Evolutionary conservation across 2,113 vertebrate species (phyloP).

Genomic region (Caranx ignobilis): DNA sequence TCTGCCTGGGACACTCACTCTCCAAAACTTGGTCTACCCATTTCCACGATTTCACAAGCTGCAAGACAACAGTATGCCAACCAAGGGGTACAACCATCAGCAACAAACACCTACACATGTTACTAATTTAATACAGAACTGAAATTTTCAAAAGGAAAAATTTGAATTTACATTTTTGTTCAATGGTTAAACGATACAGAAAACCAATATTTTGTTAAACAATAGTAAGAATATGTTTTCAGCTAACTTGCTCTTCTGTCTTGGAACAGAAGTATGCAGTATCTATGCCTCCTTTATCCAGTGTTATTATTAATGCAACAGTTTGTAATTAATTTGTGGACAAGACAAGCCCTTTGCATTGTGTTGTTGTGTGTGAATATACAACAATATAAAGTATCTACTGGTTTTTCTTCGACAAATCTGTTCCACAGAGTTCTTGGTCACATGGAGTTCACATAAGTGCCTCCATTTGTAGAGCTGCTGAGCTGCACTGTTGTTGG

Average conservation of each 20-base stretch:
- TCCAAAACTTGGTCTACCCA: slow-evolving; percentile 52
- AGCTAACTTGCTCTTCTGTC: background rate
- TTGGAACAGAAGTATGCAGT: background rate
- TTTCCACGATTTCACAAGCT: slow-evolving; percentile 34
- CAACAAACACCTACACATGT: background rate
- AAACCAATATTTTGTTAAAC: background rate
- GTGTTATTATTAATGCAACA: background rate
- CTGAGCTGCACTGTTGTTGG: background rate
- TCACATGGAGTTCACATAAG: too few relatives aligned
- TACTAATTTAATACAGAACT: background rate
- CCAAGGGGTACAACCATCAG: background rate
- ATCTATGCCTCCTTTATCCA: background rate
- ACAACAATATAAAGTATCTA: background rate
- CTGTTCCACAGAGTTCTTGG: too few relatives aligned
- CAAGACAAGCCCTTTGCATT: background rate
- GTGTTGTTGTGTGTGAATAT: background rate
- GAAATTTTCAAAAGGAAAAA: too few relatives aligned
- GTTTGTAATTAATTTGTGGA: background rate
- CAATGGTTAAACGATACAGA: background rate
- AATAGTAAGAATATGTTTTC: background rate
- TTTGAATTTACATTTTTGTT: too few relatives aligned
- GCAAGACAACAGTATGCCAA: background rate
- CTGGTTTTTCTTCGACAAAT: background rate
- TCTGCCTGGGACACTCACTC: slow-evolving; percentile 53
- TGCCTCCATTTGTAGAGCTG: background rate